Percentiles rank a stretch among this genome's conserved stretches.
These are phyloP conservation scores for Cephalopterus ornatus DNA, from an alignment of 2,113 vertebrate genomes.

Conservation along the genomic window DNA sequence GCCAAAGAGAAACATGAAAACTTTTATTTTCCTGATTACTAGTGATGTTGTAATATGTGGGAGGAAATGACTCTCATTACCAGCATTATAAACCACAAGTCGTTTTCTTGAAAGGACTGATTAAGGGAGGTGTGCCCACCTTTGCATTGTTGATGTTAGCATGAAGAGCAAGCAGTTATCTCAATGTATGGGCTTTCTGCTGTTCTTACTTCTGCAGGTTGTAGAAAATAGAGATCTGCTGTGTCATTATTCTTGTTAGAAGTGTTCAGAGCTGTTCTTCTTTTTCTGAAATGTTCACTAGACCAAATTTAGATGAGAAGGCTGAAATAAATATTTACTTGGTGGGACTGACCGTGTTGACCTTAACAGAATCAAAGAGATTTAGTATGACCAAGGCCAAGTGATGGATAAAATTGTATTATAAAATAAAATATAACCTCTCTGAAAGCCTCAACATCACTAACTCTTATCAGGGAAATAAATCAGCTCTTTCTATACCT, in stretches of 20 bases:
- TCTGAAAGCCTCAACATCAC: not conserved
- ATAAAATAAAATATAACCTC: not conserved
- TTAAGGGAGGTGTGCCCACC: not conserved
- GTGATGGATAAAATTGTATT: not conserved
- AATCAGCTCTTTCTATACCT: not conserved
- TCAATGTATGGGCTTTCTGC: not conserved
- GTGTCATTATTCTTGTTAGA: not conserved
- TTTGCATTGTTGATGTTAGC: not conserved
- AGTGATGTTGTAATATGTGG: too few relatives aligned
- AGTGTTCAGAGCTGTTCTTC: not conserved
- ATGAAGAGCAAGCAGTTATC: not conserved
- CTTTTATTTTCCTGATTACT: not conserved
- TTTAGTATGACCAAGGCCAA: not conserved
- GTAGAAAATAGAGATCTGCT: not conserved
- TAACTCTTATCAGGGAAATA: not conserved
- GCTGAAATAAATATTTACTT: not conserved
- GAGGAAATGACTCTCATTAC: not conserved
- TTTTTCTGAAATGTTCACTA: not conserved
- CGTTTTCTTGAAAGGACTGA: not conserved
- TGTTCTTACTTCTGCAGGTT: not conserved
- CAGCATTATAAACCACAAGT: not conserved
- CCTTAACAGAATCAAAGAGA: not conserved
- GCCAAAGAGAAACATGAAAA: not conserved
- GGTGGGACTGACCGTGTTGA: not conserved
- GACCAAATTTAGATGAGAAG: not conserved